Evolutionary conservation across 2,888 invertebrate genomes (phyloP), one percentile per base, ranked within the genome.

Genomic region (Drepana falcataria): DNA sequence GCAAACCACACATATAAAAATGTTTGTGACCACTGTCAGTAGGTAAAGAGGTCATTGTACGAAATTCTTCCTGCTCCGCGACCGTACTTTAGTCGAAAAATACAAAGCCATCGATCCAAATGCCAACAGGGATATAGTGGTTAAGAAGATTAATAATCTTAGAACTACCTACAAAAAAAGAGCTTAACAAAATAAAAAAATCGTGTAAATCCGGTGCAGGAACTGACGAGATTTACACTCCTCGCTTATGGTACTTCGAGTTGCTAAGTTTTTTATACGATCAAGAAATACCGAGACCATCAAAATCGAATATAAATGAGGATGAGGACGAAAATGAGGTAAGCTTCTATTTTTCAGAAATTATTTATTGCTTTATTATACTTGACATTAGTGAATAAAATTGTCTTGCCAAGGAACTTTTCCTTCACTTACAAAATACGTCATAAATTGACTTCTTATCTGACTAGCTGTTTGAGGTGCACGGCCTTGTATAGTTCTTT

Each of bases 81-180:
- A n/a, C n/a, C n/a, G n/a, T n/a, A 52, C 34, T 47, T 49, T 55
- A 55, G 44, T 52, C 33, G 55, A 52, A 49, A 55, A 55, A 55
- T 49, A 49, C 44, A 52, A 49, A 52, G 52, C 40, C 44, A 52
- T 55, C 21, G 52, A 55, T 48, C 55, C 55, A 49, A 49, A 52
- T 55, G 49, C 52, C 35, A 52, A 52, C 52, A 55, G 47, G 47
- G 48, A 52, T 35, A 44, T 52, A 49, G 55, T 55, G 5, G 53
- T 55, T 47, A 55, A 55, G 48, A 55, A 55, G 41, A 53, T 55
- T 35, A 53, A 55, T 55, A 55, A 55, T 47, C 48, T 53, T 40
- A 44, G 55, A 49, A 49, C 40, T 53, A 54, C n/a, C 7, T 41
- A 41, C 4, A 7, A 41, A 41, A 7, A 7, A 41, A 41, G 7